Evolutionary conservation across 1,140 invertebrate genomes (phyloP).

Genomic region (Dendrolimus kikuchii): DNA sequence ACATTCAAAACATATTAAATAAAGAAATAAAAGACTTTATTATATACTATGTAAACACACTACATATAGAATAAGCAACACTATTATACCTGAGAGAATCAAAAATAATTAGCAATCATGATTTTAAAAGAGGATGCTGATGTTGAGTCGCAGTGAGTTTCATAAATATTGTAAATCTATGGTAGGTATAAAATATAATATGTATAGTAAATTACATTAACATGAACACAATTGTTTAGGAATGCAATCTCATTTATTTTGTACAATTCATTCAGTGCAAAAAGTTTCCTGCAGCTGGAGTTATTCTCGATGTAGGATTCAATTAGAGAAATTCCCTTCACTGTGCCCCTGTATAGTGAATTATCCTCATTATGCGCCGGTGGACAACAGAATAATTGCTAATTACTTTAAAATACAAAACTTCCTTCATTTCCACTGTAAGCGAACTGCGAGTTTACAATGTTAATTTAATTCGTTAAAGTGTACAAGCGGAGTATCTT

Average conservation of each 20-base stretch:
- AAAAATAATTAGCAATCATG: too few relatives aligned
- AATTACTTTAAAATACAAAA: slow-evolving; percentile 49
- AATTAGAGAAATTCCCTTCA: slow-evolving; percentile 47
- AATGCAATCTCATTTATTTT: slow-evolving; percentile 1
- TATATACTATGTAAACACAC: too few relatives aligned
- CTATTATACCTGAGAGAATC: too few relatives aligned
- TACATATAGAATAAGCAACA: too few relatives aligned
- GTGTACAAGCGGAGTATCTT: neutral
- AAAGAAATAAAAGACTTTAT: too few relatives aligned
- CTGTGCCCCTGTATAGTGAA: slow-evolving; percentile 45
- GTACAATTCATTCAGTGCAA: slow-evolving; percentile 44
- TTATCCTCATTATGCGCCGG: slow-evolving; percentile 50
- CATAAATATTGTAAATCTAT: too few relatives aligned
- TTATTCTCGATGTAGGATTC: slow-evolving; percentile 45
- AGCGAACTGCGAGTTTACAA: slow-evolving; percentile 15
- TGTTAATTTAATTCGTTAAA: neutral
- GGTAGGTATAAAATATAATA: too few relatives aligned
- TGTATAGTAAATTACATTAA: too few relatives aligned
- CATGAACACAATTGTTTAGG: neutral
- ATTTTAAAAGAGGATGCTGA: too few relatives aligned
- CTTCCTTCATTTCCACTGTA: slow-evolving; percentile 23
- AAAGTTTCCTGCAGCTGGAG: slow-evolving; percentile 28
- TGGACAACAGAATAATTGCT: slow-evolving; percentile 53
- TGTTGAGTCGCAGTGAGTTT: too few relatives aligned
- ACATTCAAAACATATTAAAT: too few relatives aligned